A percentile compares a stretch with the other conserved stretches of the same genome.
Conservation (phyloP, 2,113 vertebrate species). For the Eolophus roseicapilla region DNA sequence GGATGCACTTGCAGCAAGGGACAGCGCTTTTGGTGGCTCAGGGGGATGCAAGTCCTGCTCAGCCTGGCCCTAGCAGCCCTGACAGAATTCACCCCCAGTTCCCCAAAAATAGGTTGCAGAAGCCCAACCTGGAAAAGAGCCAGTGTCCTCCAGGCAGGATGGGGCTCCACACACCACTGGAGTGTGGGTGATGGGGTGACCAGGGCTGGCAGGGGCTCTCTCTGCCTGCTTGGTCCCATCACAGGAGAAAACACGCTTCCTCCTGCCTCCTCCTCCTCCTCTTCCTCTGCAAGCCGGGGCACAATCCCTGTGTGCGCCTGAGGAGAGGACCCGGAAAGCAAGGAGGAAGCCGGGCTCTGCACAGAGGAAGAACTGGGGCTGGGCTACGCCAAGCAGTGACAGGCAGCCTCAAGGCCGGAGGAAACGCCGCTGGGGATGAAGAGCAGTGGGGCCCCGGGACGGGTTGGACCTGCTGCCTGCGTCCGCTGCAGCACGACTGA, state of each 20-base stretch:
- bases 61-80: neutral
- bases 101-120: constrained; percentile 22
- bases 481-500: neutral
- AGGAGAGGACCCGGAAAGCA: constrained; percentile 9
- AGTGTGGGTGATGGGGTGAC: neutral
- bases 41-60: accelerated
- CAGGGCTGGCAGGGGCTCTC: neutral
- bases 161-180: neutral
- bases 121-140: neutral
- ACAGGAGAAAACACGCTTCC: neutral
- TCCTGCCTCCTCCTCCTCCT: neutral
- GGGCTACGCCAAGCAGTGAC: accelerated
- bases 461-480: neutral
- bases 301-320: accelerated
- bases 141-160: neutral
- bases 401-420: neutral
- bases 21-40: neutral
- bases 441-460: neutral
- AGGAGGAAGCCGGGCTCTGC: neutral
- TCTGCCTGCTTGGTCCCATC: neutral
- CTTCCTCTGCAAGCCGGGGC: neutral
- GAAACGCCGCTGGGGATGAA: neutral
- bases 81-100: neutral
- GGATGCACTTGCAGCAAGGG: neutral
- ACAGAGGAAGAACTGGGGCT: neutral